phyloP scores from a whole-genome alignment of 2,888 invertebrate species.

The Aphidius colemani region DNA sequence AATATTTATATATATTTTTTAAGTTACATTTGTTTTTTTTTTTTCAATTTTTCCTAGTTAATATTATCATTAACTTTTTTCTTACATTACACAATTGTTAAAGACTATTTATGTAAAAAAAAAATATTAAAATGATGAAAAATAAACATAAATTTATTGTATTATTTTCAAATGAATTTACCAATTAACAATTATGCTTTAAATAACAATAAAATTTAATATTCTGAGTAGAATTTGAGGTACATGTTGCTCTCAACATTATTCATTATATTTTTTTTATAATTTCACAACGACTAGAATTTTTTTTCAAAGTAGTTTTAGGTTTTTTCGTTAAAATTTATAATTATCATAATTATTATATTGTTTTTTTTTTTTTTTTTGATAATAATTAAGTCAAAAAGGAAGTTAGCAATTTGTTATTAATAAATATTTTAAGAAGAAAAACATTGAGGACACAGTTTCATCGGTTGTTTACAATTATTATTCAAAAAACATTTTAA shows the following conservation, averaged over 20 bases:
- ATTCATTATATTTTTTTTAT: constrained; percentile 3
- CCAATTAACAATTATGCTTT: too few species aligned
- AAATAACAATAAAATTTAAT: constrained; percentile 33
- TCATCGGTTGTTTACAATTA: too few species aligned
- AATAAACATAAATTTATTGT: not conserved
- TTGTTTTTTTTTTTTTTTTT: too few species aligned
- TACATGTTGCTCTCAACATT: constrained; percentile 41
- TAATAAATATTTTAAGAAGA: too few species aligned
- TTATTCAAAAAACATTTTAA: not conserved
- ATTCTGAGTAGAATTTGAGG: constrained; percentile 49
- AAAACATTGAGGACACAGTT: too few species aligned
- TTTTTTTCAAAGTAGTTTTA: too few species aligned
- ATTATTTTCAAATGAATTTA: too few species aligned
- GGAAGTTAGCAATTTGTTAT: too few species aligned
- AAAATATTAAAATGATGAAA: constrained; percentile 2
- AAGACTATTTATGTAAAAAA: not conserved
- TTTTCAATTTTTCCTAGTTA: not conserved
- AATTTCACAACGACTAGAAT: not conserved
- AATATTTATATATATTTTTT: constrained; percentile 17
- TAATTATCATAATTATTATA: too few species aligned
- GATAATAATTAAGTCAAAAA: too few species aligned
- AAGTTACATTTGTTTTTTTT: constrained; percentile 19
- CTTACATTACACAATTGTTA: not conserved
- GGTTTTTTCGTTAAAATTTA: too few species aligned
- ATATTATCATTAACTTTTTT: not conserved